Evolutionary conservation across 1,140 invertebrate genomes (phyloP).

Genomic region (Nautilus pompilius): DNA sequence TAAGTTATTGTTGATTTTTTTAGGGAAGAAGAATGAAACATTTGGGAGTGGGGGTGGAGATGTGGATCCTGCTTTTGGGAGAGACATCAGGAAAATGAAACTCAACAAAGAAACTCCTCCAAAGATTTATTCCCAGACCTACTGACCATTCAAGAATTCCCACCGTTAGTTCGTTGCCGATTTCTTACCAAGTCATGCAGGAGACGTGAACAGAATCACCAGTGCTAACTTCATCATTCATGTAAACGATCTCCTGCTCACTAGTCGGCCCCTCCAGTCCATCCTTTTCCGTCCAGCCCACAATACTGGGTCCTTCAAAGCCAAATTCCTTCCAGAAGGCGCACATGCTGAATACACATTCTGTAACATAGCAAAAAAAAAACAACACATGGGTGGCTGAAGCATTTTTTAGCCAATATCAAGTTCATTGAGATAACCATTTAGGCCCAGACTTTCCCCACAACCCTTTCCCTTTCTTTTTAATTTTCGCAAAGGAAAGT

Average conservation of each 20-base stretch:
- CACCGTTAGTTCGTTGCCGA: background rate
- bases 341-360: slow-evolving; percentile 14
- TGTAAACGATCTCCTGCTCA: slow-evolving; percentile 11
- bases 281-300: slow-evolving; percentile 18
- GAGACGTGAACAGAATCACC: slow-evolving; percentile 19
- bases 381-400: too few species aligned
- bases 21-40: too few species aligned
- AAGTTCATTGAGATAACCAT: too few species aligned
- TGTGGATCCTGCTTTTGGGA: too few species aligned
- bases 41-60: too few species aligned
- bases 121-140: background rate
- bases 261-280: slow-evolving; percentile 7
- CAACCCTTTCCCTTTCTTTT: too few species aligned
- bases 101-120: background rate
- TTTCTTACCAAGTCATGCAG: slow-evolving; percentile 18
- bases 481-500: too few species aligned
- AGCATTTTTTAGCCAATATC: too few species aligned
- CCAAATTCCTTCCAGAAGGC: slow-evolving; percentile 15
- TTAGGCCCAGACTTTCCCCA: too few species aligned
- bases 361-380: background rate
- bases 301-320: slow-evolving; percentile 14
- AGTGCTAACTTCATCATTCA: slow-evolving; percentile 16
- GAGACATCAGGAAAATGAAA: too few species aligned
- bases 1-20: too few species aligned
- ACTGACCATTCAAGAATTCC: background rate